A percentile compares a stretch with the other conserved stretches of the same genome.
Conservation (phyloP, 2,113 vertebrate genomes). For the Zingel zingel region DNA sequence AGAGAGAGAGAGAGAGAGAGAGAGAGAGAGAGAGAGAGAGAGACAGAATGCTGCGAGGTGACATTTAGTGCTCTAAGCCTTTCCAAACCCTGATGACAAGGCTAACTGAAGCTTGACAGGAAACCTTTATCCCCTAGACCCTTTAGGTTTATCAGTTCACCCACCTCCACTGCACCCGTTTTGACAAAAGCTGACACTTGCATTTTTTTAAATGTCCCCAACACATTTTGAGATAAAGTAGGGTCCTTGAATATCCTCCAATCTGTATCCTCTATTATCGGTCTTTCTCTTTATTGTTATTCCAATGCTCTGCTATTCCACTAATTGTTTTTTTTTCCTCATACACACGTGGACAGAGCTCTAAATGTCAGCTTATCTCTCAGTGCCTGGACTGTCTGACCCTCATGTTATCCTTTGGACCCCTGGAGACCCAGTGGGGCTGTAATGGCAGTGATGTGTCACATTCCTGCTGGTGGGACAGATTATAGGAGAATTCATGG, state of each 20-base stretch:
- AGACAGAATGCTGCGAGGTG: constrained; percentile 28
- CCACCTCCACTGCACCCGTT: not conserved
- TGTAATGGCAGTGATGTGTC: constrained; percentile 69
- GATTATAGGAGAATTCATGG: constrained; percentile 77
- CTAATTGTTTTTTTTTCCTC: not conserved
- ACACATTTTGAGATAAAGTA: constrained; percentile 7
- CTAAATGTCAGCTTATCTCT: constrained; percentile 57
- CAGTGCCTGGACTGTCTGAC: constrained; percentile 43
- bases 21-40: constrained; percentile 5
- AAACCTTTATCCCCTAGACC: constrained; percentile 42
- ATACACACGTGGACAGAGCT: constrained; percentile 19
- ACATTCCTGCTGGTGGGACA: constrained; percentile 73
- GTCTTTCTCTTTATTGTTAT: not conserved
- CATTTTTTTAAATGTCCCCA: constrained; percentile 26
- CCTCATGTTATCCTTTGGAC: constrained; percentile 57
- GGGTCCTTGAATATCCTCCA: not conserved
- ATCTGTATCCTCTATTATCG: not conserved
- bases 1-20: constrained; percentile 1
- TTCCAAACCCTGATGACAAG: constrained; percentile 51
- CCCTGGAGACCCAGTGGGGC: constrained; percentile 50
- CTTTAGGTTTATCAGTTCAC: constrained; percentile 18
- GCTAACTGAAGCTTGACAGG: constrained; percentile 66
- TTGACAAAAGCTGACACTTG: constrained; percentile 13
- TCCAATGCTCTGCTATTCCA: not conserved
- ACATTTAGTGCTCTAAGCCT: constrained; percentile 55